Conservation (phyloP, 2,888 invertebrate species). For the Arrhopalites spinosus region DNA sequence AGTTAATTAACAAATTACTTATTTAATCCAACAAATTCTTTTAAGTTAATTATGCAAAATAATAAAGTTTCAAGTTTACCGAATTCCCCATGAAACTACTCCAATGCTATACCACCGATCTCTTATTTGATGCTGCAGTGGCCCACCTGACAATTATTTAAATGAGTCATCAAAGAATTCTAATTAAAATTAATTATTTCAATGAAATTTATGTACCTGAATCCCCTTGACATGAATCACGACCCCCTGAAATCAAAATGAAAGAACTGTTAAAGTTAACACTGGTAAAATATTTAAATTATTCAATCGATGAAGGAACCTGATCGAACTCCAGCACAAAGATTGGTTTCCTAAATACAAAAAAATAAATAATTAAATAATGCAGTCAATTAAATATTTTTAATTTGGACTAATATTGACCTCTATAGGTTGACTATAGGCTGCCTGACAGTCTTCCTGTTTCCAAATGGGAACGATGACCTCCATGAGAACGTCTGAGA, state of each 20-base stretch:
- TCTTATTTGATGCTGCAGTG: slow-evolving; percentile 71
- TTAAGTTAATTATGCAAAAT: not conserved
- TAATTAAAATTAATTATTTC: not conserved
- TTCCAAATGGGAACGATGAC: slow-evolving; percentile 77
- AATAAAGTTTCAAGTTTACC: slow-evolving; percentile 60
- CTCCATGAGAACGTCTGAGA: slow-evolving; percentile 73
- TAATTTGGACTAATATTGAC: slow-evolving; percentile 26
- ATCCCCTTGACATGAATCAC: slow-evolving; percentile 77
- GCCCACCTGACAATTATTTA: slow-evolving; percentile 72
- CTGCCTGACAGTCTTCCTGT: slow-evolving; percentile 67
- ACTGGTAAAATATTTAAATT: too few relatives aligned
- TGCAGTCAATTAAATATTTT: not conserved
- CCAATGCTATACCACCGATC: slow-evolving; percentile 79
- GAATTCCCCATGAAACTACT: slow-evolving; percentile 75
- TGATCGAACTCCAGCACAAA: slow-evolving; percentile 77
- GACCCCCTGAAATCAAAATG: slow-evolving; percentile 61
- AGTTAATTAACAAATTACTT: too few relatives aligned
- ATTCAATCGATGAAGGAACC: too few relatives aligned
- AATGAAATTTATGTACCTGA: slow-evolving; percentile 29
- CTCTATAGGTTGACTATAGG: slow-evolving; percentile 68
- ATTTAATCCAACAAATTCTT: too few relatives aligned
- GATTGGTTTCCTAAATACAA: slow-evolving; percentile 65
- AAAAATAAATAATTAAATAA: not conserved
- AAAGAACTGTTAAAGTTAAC: too few relatives aligned
- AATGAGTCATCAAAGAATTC: not conserved